Evolutionary conservation across 2,888 invertebrate species (phyloP).

Genomic region (Lycaena phlaeas): DNA sequence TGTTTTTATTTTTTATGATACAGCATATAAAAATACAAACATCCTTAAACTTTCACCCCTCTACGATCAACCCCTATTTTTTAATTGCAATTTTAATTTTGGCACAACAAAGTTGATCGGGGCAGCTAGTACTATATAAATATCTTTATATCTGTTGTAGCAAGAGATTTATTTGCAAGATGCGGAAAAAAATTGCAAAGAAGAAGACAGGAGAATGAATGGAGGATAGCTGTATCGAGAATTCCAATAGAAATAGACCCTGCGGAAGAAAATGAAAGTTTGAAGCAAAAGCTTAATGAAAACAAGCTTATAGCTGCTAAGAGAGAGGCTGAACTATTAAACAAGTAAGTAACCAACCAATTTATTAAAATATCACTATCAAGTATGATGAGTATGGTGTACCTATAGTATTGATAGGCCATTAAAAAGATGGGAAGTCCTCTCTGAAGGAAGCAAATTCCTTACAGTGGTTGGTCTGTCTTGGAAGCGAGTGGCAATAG

Average conservation of each 20-base stretch:
- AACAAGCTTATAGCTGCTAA: slow-evolving; percentile 65
- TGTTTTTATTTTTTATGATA: too few species aligned
- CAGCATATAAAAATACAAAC: too few species aligned
- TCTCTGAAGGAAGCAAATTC: too few species aligned
- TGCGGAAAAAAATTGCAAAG: slow-evolving; percentile 77
- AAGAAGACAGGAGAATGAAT: slow-evolving; percentile 76
- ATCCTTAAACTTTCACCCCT: too few species aligned
- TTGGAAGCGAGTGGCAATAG: too few species aligned
- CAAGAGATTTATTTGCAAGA: slow-evolving; percentile 76
- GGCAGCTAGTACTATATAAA: too few species aligned
- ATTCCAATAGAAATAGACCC: slow-evolving; percentile 72
- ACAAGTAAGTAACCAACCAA: slow-evolving; percentile 53
- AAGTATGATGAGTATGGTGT: neutral
- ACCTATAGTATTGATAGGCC: too few species aligned
- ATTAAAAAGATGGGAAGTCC: too few species aligned
- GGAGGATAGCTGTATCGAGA: slow-evolving; percentile 71
- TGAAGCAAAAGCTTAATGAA: slow-evolving; percentile 70
- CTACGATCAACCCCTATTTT: too few species aligned
- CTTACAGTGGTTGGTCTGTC: too few species aligned
- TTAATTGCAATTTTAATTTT: too few species aligned
- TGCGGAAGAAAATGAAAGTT: slow-evolving; percentile 63
- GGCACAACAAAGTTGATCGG: too few species aligned
- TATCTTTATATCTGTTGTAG: slow-evolving; percentile 36
- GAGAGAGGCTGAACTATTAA: slow-evolving; percentile 67
- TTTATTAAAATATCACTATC: neutral